Evolutionary conservation across 2,888 invertebrate genomes (phyloP), one percentile per base, ranked within the genome.

Genomic region (Athrips mouffetella): DNA sequence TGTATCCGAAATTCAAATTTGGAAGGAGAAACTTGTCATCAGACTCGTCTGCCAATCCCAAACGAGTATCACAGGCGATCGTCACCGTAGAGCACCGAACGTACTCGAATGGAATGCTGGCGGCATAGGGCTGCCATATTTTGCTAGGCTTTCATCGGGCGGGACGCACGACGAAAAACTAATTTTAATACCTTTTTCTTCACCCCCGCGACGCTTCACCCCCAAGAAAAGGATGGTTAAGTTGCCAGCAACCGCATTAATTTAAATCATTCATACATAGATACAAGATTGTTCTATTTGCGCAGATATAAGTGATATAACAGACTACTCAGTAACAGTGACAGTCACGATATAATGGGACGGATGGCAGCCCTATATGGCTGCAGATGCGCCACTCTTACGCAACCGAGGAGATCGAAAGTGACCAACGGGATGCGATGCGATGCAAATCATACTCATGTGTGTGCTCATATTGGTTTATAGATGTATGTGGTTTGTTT

Each of bases 361-460:
- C 44, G 63, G 67, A 65, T 72, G 73, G 68, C 51, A 45, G 57
- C 51, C n/a, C n/a, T n/a, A n/a, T n/a, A n/a, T n/a, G n/a, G n/a
- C 47, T 54, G 62, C 70, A 71, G 70, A 73, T 70, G 70, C 60
- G 59, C 31, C 73, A 65, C 65, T 69, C 66, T 75, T 76, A 57
- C 55, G 57, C 57, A 65, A 60, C 46, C 53, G 25, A 60, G n/a
- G n/a, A 57, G 60, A 80, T 76, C 80, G 82, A 82, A 83, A 82
- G 81, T 83, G 76, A 68, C 67, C 69, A 54, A 52, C 57, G 58
- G 64, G 60, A 65, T 54, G 51, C 58, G 47, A 40, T 15, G 31
- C 31, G 47, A 40, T 15, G 31, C 31, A 8, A 18, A 42, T 44
- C 30, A 30, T 44, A 44, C 31, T 18, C 18, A 18, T n/a, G n/a